phyloP scores from a whole-genome alignment of 2,888 invertebrate species.

The Ennomos fuscantarius region DNA sequence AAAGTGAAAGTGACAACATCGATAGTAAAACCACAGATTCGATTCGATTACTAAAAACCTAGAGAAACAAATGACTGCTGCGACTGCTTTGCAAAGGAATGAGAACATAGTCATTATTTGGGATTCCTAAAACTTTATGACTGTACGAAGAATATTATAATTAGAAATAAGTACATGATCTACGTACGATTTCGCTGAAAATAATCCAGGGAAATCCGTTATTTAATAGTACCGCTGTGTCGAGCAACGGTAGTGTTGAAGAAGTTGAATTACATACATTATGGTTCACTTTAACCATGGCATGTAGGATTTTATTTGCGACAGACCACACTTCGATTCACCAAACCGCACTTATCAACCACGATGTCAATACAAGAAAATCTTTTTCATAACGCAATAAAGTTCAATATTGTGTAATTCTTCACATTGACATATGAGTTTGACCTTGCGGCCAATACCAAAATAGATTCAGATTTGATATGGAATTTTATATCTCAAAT shows the following conservation, averaged over 20 bases:
- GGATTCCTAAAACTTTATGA: slow-evolving; percentile 4
- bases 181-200: slow-evolving; percentile 27
- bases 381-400: slow-evolving; percentile 29
- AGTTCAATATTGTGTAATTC: slow-evolving; percentile 35
- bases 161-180: slow-evolving; percentile 4
- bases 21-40: too few species aligned
- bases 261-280: not conserved
- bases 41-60: too few species aligned
- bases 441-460: slow-evolving; percentile 38
- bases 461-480: slow-evolving; percentile 21
- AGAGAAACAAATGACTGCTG: too few species aligned
- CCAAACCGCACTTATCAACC: slow-evolving; percentile 9
- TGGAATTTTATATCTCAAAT: slow-evolving; percentile 11
- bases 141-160: not conserved
- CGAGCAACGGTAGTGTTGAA: not conserved
- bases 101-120: slow-evolving; percentile 1
- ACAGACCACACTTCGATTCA: slow-evolving; percentile 7
- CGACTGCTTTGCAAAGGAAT: not conserved
- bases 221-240: not conserved
- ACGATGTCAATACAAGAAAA: not conserved
- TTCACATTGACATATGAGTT: slow-evolving; percentile 32
- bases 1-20: slow-evolving; percentile 8
- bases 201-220: slow-evolving; percentile 27
- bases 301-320: slow-evolving; percentile 11
- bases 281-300: slow-evolving; percentile 1